Evolutionary conservation across 1,140 invertebrate genomes (phyloP).

Genomic region (Ptiloglossa arizonensis): DNA sequence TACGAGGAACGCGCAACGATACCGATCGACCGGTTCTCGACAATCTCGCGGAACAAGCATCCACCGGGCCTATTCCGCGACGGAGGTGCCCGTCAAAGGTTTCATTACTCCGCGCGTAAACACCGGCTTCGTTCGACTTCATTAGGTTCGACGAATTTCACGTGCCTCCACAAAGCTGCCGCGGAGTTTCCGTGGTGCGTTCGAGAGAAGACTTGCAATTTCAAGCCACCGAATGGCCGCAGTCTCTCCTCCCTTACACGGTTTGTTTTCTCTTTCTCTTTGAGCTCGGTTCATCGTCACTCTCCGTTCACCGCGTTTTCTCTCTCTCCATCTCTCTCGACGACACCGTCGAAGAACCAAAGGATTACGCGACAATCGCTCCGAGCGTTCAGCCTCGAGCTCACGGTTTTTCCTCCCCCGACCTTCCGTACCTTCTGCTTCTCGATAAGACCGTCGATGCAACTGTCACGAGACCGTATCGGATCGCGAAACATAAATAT

Average conservation of each 20-base stretch:
- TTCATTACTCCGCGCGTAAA: constrained; percentile 27
- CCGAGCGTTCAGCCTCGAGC: neutral
- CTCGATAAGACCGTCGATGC: neutral
- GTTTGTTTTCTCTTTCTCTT: no score
- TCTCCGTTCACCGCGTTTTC: neutral
- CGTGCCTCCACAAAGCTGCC: constrained; percentile 21
- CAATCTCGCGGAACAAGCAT: neutral
- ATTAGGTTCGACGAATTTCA: constrained; percentile 56
- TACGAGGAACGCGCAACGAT: neutral
- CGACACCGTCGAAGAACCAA: neutral
- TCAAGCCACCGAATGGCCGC: constrained; percentile 32
- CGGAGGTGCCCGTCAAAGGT: constrained; percentile 23
- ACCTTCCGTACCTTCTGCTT: no score
- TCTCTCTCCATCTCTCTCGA: neutral
- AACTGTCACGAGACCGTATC: no score
- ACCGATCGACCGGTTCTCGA: neutral
- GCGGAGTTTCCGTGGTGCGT: constrained; percentile 16
- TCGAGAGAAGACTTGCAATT: constrained; percentile 28
- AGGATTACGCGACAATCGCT: constrained; percentile 20
- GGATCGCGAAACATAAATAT: no score
- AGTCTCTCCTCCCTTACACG: neutral
- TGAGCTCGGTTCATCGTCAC: neutral
- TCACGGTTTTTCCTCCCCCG: no score
- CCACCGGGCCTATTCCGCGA: neutral
- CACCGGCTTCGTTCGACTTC: constrained; percentile 43